These are phyloP conservation scores for Hepsetus odoe DNA, from an alignment of 2,113 vertebrate genomes.

Conservation along the genomic window DNA sequence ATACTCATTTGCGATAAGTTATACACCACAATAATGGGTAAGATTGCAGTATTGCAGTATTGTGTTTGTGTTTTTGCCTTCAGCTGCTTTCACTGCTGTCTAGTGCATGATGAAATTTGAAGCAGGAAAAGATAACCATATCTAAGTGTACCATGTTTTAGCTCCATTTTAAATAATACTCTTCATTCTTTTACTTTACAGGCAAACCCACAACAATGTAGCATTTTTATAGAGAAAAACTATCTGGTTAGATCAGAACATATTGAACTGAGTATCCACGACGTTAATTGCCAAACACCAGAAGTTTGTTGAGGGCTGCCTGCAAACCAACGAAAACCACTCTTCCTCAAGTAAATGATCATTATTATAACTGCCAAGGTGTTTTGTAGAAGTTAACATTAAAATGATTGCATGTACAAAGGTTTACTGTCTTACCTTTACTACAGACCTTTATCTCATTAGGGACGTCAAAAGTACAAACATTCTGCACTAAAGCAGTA, in stretches of 20 bases:
- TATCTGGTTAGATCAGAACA: conserved; percentile 85
- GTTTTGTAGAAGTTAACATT: too few species aligned
- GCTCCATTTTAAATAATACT: background rate
- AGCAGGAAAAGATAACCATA: too few species aligned
- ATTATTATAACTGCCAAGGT: too few species aligned
- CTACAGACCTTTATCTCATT: background rate
- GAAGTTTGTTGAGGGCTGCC: conserved; percentile 84
- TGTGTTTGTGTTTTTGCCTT: background rate
- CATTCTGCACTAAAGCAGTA: background rate
- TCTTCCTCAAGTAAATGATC: conserved; percentile 67
- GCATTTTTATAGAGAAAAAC: conserved; percentile 82
- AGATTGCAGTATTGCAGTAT: background rate
- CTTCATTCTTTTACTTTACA: conserved; percentile 47
- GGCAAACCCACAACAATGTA: conserved; percentile 81
- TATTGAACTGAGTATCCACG: conserved; percentile 90
- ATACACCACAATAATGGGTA: conserved; percentile 60
- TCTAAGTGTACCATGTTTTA: background rate
- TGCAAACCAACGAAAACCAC: conserved; percentile 84
- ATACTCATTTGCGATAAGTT: conserved; percentile 20
- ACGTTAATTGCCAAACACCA: conserved; percentile 83
- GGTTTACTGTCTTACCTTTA: background rate
- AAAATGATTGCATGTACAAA: background rate
- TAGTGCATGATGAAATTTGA: background rate
- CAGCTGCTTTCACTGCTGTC: too few species aligned
- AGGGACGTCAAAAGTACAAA: background rate